Evolutionary conservation across 2,888 invertebrate species (phyloP), one percentile per base, ranked within the genome.

Genomic region (Leptopilina drosophilae): DNA sequence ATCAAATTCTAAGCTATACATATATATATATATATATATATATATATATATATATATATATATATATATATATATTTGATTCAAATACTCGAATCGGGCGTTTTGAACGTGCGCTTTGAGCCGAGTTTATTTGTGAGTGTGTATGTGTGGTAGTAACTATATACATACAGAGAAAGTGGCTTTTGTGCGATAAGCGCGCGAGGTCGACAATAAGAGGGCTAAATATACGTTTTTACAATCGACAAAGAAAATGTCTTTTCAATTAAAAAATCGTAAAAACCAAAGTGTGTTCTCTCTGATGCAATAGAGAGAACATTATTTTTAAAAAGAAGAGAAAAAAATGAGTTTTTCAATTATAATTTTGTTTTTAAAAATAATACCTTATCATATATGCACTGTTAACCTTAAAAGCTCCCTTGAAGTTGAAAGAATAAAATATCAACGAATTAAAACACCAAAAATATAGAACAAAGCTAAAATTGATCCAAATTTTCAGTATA

Each of bases 161-260:
- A 33, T 5, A 33, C 5, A 33, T 33, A 33, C 5, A 69, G 53
- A 69, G 69, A 69, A 69, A 69, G 69, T 69, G 53, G 53, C 53
- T 69, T 42, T 73, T 73, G 56, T 73, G 73, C 73, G 73, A 73
- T 73, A 73, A 73, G 73, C 73, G 73, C 73, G 56, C 73, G 73
- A 73, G 73, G 73, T 73, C 73, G 56, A 15, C 73, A 73, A 26
- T 73, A 73, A 73, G 73, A 56, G 73, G 53, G 53, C 73, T 73
- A 73, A 73, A 73, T 73, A 73, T 73, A 73, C 73, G 56, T n/a
- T 33, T 20, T 73, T n/a, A 56, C 33, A 53, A 73, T 73, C 33
- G 73, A 15, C 56, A 73, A 56, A 73, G 73, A 56, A 73, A 73
- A 73, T 56, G 56, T 53, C 53, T 73, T 33, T 56, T 33, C 73